Conservation (phyloP, 2,113 vertebrate genomes). For the Rhinolophus sinicus region DNA sequence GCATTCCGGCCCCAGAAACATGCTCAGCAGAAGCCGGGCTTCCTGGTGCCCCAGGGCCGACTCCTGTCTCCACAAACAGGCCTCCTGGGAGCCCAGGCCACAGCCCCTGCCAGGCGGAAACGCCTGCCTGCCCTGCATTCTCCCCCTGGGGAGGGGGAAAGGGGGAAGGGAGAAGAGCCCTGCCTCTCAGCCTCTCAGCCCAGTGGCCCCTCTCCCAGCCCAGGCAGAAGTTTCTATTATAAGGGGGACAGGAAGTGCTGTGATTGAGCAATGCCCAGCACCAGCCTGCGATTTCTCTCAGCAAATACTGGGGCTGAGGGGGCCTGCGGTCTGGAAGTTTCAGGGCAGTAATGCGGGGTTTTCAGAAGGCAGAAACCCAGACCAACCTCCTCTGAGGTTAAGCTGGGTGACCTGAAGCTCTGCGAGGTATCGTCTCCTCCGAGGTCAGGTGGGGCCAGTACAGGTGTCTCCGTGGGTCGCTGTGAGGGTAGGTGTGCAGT, state of each 20-base stretch:
- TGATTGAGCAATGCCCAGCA: not conserved
- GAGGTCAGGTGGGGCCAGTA: accelerated
- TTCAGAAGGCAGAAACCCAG: not conserved
- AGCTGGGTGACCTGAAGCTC: not conserved
- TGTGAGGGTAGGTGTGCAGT: accelerated
- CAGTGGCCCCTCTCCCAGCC: not conserved
- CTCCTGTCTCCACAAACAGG: not conserved
- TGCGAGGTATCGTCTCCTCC: not conserved
- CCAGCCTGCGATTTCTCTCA: not conserved
- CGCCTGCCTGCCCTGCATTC: not conserved
- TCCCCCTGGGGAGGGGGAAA: too few species aligned
- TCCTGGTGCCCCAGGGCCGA: conserved; percentile 7
- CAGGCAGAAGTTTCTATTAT: not conserved
- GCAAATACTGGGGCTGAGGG: not conserved
- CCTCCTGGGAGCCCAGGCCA: not conserved
- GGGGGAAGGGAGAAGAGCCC: too few species aligned
- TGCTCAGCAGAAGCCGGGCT: not conserved
- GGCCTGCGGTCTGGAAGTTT: not conserved
- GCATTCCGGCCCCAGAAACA: conserved; percentile 52
- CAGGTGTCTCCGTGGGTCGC: not conserved
- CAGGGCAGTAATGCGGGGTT: too few species aligned
- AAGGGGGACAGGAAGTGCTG: not conserved
- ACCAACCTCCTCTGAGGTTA: not conserved
- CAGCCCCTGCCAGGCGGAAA: conserved; percentile 27
- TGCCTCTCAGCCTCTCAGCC: not conserved